phyloP scores from a whole-genome alignment of 2,797 vertebrate genomes.

The Enteromius radiatus region DNA sequence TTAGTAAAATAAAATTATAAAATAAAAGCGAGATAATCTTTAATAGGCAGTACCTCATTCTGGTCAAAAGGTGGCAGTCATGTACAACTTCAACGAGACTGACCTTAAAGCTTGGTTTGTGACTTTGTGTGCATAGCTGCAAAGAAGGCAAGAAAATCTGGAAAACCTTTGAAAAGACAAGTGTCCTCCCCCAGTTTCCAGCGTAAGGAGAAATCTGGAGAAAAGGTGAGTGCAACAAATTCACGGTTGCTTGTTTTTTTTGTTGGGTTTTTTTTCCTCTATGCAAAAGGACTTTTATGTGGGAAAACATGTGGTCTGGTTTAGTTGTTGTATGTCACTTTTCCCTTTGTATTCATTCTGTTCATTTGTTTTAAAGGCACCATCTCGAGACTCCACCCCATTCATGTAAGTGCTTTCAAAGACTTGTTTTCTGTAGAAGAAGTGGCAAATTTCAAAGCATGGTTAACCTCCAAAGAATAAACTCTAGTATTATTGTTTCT shows the following conservation, averaged over 20 bases:
- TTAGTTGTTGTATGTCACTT: neutral
- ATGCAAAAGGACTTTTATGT: neutral
- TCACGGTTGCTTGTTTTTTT: neutral
- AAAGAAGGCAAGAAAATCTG: conserved; percentile 87
- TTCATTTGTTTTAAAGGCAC: conserved; percentile 69
- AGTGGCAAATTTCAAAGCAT: neutral
- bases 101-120: neutral
- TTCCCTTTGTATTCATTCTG: neutral
- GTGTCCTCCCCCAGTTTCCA: conserved; percentile 88
- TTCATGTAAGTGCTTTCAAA: conserved; percentile 84
- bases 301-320: neutral
- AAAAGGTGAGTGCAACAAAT: conserved; percentile 79
- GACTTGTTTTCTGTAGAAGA: conserved; percentile 2
- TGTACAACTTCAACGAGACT: neutral
- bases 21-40: neutral
- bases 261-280: too few relatives aligned
- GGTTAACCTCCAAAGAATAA: neutral
- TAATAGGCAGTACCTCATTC: neutral
- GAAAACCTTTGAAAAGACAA: conserved; percentile 87
- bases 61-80: conserved; percentile 63
- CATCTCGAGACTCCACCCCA: conserved; percentile 87
- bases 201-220: conserved; percentile 85
- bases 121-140: conserved; percentile 76
- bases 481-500: neutral
- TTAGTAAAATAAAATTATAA: neutral